Evolutionary conservation across 2,797 vertebrate genomes (phyloP), one percentile per base, ranked within the genome.

Genomic region (Hydrolagus colliei): DNA sequence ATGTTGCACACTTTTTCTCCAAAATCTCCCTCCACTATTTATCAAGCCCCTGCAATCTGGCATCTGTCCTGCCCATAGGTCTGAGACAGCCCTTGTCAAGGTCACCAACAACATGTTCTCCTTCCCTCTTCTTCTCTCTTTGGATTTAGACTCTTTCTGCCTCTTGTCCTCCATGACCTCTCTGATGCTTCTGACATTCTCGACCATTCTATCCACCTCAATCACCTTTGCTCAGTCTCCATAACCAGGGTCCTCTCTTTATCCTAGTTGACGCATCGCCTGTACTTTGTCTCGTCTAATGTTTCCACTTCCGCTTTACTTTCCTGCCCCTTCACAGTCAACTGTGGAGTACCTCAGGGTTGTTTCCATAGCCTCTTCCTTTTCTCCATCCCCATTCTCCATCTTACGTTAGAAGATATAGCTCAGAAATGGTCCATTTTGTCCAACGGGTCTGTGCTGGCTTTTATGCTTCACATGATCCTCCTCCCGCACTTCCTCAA

Each of bases 181-280:
- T 4, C 0, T 3, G 74, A 9, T 18, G 41, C 41, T 52, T 52
- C 1, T 52, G 41, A 52, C 41, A 52, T 52, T 52, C 41, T 52
- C 6, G 41, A 52, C 41, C 41, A 52, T 52, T 52, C 41, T 52
- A 7, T 12, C 14, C 13, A 22, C 67, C 16, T 32, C 0, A 0
- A 7, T 0, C 11, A 20, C 20, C 27, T 27, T 27, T 27, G 27
- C 0, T 27, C 27, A 0, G 27, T 27, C 27, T 27, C 27, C 4
- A 13, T 32, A 32, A 14, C 32, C 20, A 27, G 16, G 84, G 5
- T 85, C 75, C 0, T 85, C 62, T 0, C 90, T 91, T 27, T 0
- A 4, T 84, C 72, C 92, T 91, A 0, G 86, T 85, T 10, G 92
- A 92, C 0, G 91, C 89, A 27, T 0, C 27, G 27, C 27, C 27